Base-by-base conservation (phyloP, 2,888 invertebrate species). In the Zaprionus bogoriensis region DNA sequence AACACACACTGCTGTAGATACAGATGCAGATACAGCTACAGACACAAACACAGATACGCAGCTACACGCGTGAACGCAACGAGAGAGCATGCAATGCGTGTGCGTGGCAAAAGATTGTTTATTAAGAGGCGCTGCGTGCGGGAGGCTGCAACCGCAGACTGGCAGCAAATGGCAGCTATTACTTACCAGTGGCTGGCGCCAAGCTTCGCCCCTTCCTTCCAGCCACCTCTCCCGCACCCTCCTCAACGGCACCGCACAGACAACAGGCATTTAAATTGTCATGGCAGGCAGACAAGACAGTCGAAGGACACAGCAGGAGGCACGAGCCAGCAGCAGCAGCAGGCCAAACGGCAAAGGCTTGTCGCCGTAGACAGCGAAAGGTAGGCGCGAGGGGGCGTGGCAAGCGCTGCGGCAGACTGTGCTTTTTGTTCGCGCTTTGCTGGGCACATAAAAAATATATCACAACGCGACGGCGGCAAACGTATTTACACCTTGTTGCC, bases 401-500 rank as follows among this genome's bases (percentile, higher is more conserved):
- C 53, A 42, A 36, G 22, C 42, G 60, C 39, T 36, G n/a, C 14
- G 41, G 57, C 39, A 38, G 10, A 19, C 44, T 81, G 63, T 66
- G 66, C 71, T 58, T 74, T 74, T 72, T 65, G 59, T 55, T 63
- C 46, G 53, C 45, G 51, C 48, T 59, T 64, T 61, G 36, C 50
- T 12, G 42, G 47, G 42, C 55, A 76, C 62, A 63, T 77, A 84
- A 71, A 79, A 70, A 77, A 67, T 73, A 57, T 59, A 57, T 57
- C 42, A n/a, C 53, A 47, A 46, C 46, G 46, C 45, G 61, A 61
- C 32, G 67, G 54, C 50, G 65, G 22, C 39, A 44, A 76, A 61
- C 82, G 84, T 77, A 87, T 87, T 80, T 80, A 80, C 79, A 80
- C 87, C 79, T 80, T 80, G 79, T 86, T 86, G 67, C 62, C 80